These are phyloP conservation scores for Gadus chalcogrammus DNA, from an alignment of 2,113 vertebrate species.

Conservation along the genomic window DNA sequence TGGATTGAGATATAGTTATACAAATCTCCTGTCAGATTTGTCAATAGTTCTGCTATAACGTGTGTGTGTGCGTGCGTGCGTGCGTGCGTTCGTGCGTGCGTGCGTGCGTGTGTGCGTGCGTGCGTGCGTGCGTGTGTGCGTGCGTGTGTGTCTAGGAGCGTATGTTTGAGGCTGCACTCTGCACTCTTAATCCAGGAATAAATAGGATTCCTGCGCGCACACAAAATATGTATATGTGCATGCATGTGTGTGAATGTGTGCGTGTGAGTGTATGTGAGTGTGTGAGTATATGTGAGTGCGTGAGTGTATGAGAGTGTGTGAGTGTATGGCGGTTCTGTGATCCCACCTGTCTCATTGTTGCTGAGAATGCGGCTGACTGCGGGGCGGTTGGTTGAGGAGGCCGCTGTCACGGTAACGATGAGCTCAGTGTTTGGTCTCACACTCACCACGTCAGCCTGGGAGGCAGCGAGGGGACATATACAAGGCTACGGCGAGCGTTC, in stretches of 20 bases:
- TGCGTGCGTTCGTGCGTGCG: neutral
- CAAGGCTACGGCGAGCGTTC: neutral
- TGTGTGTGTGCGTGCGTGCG: conserved; percentile 1
- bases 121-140: no score
- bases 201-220: neutral
- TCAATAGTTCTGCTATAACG: no score
- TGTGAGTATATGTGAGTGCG: no score
- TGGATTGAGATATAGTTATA: no score
- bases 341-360: conserved; percentile 84
- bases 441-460: conserved; percentile 79
- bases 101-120: no score
- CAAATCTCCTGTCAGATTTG: no score
- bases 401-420: conserved; percentile 75
- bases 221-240: neutral
- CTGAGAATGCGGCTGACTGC: conserved; percentile 84
- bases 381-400: conserved; percentile 79
- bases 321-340: neutral
- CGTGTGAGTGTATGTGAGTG: no score
- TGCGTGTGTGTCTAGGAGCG: neutral
- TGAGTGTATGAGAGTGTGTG: neutral
- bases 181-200: no score
- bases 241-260: conserved; percentile 1
- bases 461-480: conserved; percentile 8
- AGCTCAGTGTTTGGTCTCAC: conserved; percentile 77
- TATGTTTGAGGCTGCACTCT: neutral